Base-by-base conservation (phyloP, 2,113 vertebrate species). In the Salvator merianae region DNA sequence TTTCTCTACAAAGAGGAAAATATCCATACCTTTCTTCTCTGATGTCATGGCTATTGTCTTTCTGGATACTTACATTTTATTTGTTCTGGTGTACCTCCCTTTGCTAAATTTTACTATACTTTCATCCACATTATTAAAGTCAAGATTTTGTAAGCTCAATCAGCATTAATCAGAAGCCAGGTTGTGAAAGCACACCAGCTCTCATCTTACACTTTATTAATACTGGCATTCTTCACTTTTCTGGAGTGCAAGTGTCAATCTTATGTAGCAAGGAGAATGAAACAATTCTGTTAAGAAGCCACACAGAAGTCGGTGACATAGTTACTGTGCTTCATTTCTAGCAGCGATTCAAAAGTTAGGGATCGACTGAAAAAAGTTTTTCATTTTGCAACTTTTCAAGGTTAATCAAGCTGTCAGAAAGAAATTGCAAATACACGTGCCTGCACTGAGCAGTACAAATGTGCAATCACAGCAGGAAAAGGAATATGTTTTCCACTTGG, bases 391-490 rank as follows among this genome's bases (percentile, higher is more conserved):
- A 75, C 88, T 92, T 91, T 88, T 91, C 92, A 94, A 92, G 91
- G 90, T 95, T 94, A 93, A 93, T 93, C 92, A 95, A 91, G 66
- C 86, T 93, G 91, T 86, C 93, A 87, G 89, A 75, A 93, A 89
- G 68, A 89, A 94, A 93, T 84, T 86, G 87, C 88, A 94, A 94
- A 91, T 91, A 87, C 66, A 86, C 86, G 76, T 88, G 90, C 83
- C 87, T 91, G 91, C 85, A 77, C 87, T 90, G 82, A 90, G 85
- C 82, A 91, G 81, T 87, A 91, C 84, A 94, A 94, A 94, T 93
- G 86, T 91, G 91, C 93, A 92, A 90, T 94, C 92, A 93, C 93
- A 94, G 93, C 92, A 93, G 92, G 91, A 93, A 92, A 93, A 92
- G 81, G 88, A 93, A 87, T 92, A 93, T 78, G 83, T 91, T 95